A percentile compares a stretch with the other conserved stretches of the same genome.
Conservation (phyloP, 2,888 invertebrate genomes). For the Himalopsyche tibetana region DNA sequence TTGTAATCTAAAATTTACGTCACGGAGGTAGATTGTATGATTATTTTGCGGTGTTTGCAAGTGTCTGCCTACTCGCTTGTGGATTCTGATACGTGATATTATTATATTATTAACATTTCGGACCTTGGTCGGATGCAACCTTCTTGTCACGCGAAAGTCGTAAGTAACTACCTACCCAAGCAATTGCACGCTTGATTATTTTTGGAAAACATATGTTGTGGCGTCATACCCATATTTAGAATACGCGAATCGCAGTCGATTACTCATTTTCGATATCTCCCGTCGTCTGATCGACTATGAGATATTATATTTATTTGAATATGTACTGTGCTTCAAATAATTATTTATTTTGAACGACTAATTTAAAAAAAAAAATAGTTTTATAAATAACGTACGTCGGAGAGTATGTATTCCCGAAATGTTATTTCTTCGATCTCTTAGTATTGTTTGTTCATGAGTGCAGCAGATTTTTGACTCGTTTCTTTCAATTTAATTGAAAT, state of each 20-base stretch:
- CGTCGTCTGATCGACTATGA: conserved; percentile 21
- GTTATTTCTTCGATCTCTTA: too few relatives aligned
- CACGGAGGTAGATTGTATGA: conserved; percentile 9
- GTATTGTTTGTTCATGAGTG: too few relatives aligned
- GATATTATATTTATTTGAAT: not conserved
- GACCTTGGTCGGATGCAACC: conserved; percentile 42
- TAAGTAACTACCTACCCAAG: not conserved
- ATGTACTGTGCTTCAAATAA: not conserved
- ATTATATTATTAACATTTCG: conserved; percentile 12
- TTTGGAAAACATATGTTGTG: conserved; percentile 32
- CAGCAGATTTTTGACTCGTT: too few relatives aligned
- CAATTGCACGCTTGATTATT: conserved; percentile 33
- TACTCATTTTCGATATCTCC: conserved; percentile 28
- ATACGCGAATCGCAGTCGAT: conserved; percentile 14
- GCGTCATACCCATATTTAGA: conserved; percentile 38
- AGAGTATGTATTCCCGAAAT: too few relatives aligned
- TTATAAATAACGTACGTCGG: too few relatives aligned
- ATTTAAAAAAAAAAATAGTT: too few relatives aligned
- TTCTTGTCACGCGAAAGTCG: conserved; percentile 36
- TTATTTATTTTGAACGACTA: too few relatives aligned
- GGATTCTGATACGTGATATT: conserved; percentile 36
- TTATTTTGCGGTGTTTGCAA: not conserved
- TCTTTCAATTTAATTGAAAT: too few relatives aligned
- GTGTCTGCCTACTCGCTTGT: conserved; percentile 28
- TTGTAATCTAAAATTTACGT: not conserved